phyloP scores from a whole-genome alignment of 2,888 invertebrate species.

The Coremacera marginata region DNA sequence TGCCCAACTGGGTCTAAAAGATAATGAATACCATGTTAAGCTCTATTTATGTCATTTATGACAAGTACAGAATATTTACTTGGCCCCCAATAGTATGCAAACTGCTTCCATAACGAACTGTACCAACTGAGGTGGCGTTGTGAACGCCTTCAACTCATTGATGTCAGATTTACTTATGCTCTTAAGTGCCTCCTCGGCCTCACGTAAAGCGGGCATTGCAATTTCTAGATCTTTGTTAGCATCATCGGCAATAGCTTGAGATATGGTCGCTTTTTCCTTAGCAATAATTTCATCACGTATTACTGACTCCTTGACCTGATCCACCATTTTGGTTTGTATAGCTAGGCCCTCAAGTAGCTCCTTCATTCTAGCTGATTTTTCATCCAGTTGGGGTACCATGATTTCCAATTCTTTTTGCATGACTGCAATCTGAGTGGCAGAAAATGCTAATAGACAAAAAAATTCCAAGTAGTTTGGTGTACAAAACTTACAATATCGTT shows the following conservation, averaged over 20 bases:
- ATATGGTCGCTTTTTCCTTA: constrained; percentile 87
- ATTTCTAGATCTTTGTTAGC: constrained; percentile 89
- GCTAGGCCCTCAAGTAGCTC: constrained; percentile 81
- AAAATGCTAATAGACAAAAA: too few species aligned
- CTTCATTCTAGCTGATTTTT: constrained; percentile 81
- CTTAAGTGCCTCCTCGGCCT: constrained; percentile 86
- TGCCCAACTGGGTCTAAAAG: constrained; percentile 85
- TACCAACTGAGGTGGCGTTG: constrained; percentile 88
- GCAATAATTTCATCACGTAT: constrained; percentile 86
- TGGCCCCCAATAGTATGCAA: constrained; percentile 83
- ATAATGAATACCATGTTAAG: background rate
- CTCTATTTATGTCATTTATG: background rate
- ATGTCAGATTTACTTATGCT: constrained; percentile 91
- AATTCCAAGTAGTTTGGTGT: too few species aligned
- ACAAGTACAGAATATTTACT: constrained; percentile 71
- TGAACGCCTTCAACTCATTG: constrained; percentile 89
- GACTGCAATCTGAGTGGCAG: constrained; percentile 74
- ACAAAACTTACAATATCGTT: constrained; percentile 62
- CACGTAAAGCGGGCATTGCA: constrained; percentile 88
- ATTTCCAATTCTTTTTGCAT: constrained; percentile 88
- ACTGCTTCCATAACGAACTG: constrained; percentile 94
- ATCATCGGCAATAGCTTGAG: constrained; percentile 86
- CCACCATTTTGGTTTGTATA: constrained; percentile 85
- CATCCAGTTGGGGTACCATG: constrained; percentile 84
- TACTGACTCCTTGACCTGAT: constrained; percentile 83